Evolutionary conservation across 2,113 vertebrate genomes (phyloP).

Genomic region (Eptesicus fuscus): DNA sequence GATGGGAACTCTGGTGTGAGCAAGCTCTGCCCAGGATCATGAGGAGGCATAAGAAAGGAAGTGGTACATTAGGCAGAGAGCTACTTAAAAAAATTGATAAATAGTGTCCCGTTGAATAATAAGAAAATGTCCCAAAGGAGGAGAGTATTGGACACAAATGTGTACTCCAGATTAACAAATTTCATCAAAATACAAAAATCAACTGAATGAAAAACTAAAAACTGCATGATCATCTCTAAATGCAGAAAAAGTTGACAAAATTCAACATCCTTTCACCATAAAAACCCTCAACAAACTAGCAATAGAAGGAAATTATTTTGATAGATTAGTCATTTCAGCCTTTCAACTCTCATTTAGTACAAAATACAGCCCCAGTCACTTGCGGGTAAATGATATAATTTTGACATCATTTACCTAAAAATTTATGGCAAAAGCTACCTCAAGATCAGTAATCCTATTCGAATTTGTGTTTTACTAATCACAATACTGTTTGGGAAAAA

Average conservation of each 20-base stretch:
- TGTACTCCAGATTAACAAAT: not conserved
- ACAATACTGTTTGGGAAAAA: not conserved
- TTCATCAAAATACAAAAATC: not conserved
- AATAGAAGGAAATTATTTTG: not conserved
- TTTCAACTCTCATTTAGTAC: not conserved
- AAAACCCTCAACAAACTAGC: not conserved
- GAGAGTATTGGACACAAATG: not conserved
- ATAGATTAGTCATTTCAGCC: not conserved
- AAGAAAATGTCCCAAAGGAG: not conserved
- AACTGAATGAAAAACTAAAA: not conserved
- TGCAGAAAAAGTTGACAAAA: not conserved
- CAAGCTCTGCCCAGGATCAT: not conserved
- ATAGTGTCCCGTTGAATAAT: not conserved
- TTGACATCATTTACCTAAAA: not conserved
- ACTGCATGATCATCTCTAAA: not conserved
- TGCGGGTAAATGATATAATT: not conserved
- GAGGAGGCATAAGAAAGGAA: not conserved
- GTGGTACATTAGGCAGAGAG: not conserved
- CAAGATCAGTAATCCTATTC: not conserved
- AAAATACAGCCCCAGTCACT: not conserved
- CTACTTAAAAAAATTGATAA: not conserved
- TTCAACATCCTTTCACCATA: not conserved
- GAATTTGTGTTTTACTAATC: not conserved
- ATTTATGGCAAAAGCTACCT: not conserved
- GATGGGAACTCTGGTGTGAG: not conserved